These are phyloP conservation scores for Stylophora pistillata DNA, from an alignment of 64 coral and sea anemone genomes.

Conservation along the genomic window DNA sequence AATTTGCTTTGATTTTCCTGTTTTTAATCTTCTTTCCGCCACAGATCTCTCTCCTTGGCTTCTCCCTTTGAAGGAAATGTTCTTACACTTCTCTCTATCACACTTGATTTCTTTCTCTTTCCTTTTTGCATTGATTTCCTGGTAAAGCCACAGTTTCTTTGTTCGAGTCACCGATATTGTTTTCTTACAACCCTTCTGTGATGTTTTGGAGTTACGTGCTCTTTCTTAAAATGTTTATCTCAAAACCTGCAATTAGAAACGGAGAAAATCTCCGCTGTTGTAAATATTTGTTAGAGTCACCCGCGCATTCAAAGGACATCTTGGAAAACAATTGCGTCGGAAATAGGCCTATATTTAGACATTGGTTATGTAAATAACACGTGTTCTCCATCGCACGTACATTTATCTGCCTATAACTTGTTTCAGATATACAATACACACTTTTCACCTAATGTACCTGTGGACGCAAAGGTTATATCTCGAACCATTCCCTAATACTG, in stretches of 20 bases:
- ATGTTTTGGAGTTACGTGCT: slow-evolving; percentile 49
- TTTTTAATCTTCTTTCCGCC: not conserved
- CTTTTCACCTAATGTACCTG: not conserved
- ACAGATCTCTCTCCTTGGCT: not conserved
- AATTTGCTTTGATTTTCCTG: slow-evolving; percentile 4
- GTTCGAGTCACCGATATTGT: slow-evolving; percentile 12
- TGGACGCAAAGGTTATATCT: too few species aligned
- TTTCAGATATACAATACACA: too few species aligned
- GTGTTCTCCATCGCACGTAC: not conserved
- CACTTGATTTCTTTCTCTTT: not conserved
- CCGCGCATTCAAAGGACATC: not conserved
- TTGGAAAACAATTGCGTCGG: slow-evolving; percentile 18
- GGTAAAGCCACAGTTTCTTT: not conserved
- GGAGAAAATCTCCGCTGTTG: not conserved
- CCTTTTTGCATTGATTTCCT: slow-evolving; percentile 6
- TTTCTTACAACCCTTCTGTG: not conserved
- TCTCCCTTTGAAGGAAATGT: not conserved
- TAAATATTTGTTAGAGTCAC: slow-evolving; percentile 34
- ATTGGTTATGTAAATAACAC: not conserved
- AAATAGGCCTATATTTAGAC: not conserved
- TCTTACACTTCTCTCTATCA: not conserved
- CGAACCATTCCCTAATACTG: too few species aligned
- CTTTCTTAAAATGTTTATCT: slow-evolving; percentile 11
- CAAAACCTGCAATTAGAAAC: slow-evolving; percentile 23
- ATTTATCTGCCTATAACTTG: too few species aligned